phyloP scores from a whole-genome alignment of 2,797 vertebrate genomes.

The Phalloptychus januarius region DNA sequence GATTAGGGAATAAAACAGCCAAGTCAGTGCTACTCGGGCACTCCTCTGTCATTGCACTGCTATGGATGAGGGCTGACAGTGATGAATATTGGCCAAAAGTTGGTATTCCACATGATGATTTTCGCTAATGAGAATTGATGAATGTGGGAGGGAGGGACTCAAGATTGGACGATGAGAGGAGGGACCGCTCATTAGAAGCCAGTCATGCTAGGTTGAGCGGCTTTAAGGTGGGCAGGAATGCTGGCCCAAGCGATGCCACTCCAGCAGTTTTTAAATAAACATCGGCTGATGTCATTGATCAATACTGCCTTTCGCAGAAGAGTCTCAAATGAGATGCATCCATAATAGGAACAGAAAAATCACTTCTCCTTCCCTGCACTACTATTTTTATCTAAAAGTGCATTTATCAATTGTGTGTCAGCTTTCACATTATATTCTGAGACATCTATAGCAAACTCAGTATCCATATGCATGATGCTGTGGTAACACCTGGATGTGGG shows the following conservation, averaged over 20 bases:
- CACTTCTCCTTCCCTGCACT: slow-evolving; percentile 48
- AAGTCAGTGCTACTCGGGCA: slow-evolving; percentile 76
- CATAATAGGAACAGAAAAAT: slow-evolving; percentile 34
- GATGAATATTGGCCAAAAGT: slow-evolving; percentile 86
- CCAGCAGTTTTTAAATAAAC: slow-evolving; percentile 61
- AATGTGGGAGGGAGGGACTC: slow-evolving; percentile 70
- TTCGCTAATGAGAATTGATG: slow-evolving; percentile 86
- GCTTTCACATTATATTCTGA: slow-evolving; percentile 50
- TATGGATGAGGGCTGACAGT: slow-evolving; percentile 79
- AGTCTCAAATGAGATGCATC: slow-evolving; percentile 58
- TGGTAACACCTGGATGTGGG: slow-evolving; percentile 61
- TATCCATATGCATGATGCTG: slow-evolving; percentile 68
- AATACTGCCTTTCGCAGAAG: slow-evolving; percentile 42
- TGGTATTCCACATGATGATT: slow-evolving; percentile 84
- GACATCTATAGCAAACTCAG: slow-evolving; percentile 49
- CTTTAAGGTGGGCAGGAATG: slow-evolving; percentile 68
- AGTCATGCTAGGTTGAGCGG: slow-evolving; percentile 73
- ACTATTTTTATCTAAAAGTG: slow-evolving; percentile 48
- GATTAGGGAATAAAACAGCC: slow-evolving; percentile 79
- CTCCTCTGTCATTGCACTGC: slow-evolving; percentile 68
- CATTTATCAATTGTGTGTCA: slow-evolving; percentile 46
- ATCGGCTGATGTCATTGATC: slow-evolving; percentile 65
- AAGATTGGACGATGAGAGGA: slow-evolving; percentile 74
- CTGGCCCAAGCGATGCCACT: slow-evolving; percentile 60
- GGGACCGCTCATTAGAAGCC: slow-evolving; percentile 76